Evolutionary conservation across 2,888 invertebrate species (phyloP), one percentile per base, ranked within the genome.

Genomic region (Cremastobaeus sp.): DNA sequence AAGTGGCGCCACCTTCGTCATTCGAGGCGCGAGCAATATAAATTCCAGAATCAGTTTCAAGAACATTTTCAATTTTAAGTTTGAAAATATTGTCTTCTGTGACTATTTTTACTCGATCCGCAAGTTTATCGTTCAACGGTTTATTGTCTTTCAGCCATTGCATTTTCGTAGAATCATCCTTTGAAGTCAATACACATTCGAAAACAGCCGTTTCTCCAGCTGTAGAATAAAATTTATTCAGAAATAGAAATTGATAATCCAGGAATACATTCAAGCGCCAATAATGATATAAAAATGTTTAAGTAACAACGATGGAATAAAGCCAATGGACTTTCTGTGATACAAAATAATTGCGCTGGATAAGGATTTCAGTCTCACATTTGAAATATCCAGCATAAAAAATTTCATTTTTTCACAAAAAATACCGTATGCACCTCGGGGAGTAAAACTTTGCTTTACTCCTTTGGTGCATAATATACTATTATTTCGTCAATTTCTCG

Each of bases 21-120:
- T 96, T 96, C 66, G 93, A 92, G 14, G 97, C 97, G 76, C 95
- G 92, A 41, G 96, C 96, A 0, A 96, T 95, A 87, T 98, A 98
- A 37, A 95, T 91, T 47, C 96, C 97, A n/a, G 93, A 91, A 88
- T 98, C 98, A 20, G 91, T 92, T 80, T 93, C 89, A 17, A 88
- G 86, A 81, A 94, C 94, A 85, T 95, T 94, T 82, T 92, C 91
- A 76, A 95, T 91, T 79, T 93, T 91, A 78, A 98, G 89, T 62
- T 92, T 92, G 86, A 93, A 93, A 1, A 86, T 86, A 76, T 90
- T 91, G 62, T 91, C 91, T 15, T 90, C 89, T 9, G 90, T 89
- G 52, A 90, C 90, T 4, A 91, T 90, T 77, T 91, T 90, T 52
- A 95, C 92, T 11, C 95, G 90, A 84, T 95, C 94, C 76, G 94